Conservation (phyloP, 1,140 invertebrate species). For the Lepidurus arcticus region DNA sequence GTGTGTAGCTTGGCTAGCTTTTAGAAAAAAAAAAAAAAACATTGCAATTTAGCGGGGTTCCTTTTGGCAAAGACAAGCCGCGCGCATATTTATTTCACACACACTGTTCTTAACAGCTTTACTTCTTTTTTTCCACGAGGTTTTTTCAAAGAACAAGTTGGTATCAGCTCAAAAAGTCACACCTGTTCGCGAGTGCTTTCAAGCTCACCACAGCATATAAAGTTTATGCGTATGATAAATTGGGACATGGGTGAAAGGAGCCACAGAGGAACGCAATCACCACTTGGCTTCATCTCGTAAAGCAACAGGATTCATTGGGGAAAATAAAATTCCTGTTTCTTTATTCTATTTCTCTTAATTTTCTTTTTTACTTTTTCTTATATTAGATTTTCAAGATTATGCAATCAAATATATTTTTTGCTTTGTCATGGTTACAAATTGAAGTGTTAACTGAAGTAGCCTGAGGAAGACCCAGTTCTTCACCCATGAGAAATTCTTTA, state of each 20-base stretch:
- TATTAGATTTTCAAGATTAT: not conserved
- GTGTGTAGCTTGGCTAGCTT: not conserved
- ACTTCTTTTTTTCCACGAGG: not conserved
- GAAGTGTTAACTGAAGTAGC: not conserved
- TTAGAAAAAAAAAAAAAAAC: no score
- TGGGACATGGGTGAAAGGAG: constrained; percentile 17
- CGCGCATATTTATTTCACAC: constrained; percentile 15
- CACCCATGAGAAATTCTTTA: not conserved
- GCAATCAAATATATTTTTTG: not conserved
- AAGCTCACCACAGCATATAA: constrained; percentile 5
- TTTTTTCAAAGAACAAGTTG: not conserved
- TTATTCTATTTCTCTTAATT: not conserved
- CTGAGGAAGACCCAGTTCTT: not conserved
- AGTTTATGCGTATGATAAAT: constrained; percentile 15
- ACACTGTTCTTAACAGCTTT: not conserved
- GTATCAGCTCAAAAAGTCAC: constrained; percentile 7
- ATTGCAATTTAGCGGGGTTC: not conserved
- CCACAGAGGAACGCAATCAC: constrained; percentile 7
- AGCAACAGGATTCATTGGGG: not conserved
- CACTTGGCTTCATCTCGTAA: not conserved
- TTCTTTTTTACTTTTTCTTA: not conserved
- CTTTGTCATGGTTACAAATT: constrained; percentile 7
- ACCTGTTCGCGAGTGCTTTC: constrained; percentile 17
- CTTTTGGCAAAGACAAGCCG: not conserved
- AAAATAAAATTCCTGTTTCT: not conserved